Base-by-base conservation (phyloP, 2,797 vertebrate species). In the Coreius guichenoti region DNA sequence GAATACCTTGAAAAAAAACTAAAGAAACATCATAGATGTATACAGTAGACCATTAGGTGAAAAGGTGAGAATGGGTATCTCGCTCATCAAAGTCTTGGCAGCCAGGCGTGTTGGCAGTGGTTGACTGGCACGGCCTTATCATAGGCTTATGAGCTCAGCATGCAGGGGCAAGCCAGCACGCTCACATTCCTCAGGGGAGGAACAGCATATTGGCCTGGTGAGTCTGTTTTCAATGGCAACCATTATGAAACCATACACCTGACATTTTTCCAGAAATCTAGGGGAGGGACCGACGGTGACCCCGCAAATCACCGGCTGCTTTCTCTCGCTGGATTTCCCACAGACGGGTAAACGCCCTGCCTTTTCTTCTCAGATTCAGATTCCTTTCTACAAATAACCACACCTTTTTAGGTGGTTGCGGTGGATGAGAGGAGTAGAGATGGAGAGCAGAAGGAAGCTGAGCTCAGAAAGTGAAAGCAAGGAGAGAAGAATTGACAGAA, bases 101-200 rank as follows among this genome's bases (percentile, higher is more conserved):
- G 88, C 85, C 83, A 80, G 75, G 85, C 51, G 83, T 31, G 75
- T 73, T 91, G 92, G 89, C 90, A 92, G 89, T 77, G 83, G 85
- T 63, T 88, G 89, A 89, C 89, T 89, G 91, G 87, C 88, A 75
- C 83, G 51, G 91, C 83, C 90, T 92, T 90, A 90, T 92, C 89
- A 56, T 87, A 82, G 84, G 86, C 90, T 89, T 88, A 89, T 84
- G 81, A 90, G 88, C 88, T 90, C 87, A 88, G 87, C 90, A 69
- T 89, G 89, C 89, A 88, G 75, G 83, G 90, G 86, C 89, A 90
- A 88, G 89, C 85, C 88, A 88, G 77, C 82, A 82, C 79, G 43
- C 83, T 87, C 77, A 29, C 89, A 90, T 88, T 88, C 90, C 86
- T 87, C 85, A 67, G 45, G 86, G 84, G 84, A 83, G 80, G 82